Percentiles rank a stretch among this genome's conserved stretches.
Conservation (phyloP, 2,797 vertebrate species). For the Adrianichthys oophorus region DNA sequence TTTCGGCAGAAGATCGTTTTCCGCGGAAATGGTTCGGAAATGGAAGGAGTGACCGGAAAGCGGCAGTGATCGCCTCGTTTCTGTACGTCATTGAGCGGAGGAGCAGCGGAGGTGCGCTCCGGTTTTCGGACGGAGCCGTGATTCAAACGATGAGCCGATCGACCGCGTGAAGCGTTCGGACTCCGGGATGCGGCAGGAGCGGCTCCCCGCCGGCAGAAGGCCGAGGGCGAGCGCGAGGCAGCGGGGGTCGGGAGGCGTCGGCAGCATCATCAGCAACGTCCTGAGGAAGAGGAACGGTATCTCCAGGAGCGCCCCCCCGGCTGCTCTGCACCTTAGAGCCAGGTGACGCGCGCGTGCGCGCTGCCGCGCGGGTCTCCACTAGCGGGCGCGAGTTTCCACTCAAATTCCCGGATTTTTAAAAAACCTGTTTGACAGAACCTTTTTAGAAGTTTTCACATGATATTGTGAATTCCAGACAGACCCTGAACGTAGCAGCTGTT, state of each 20-base stretch:
- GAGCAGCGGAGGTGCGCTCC: background rate
- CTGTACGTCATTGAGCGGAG: background rate
- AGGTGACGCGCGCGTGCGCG: constrained; percentile 73
- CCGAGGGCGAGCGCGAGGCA: constrained; percentile 80
- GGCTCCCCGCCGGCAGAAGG: constrained; percentile 80
- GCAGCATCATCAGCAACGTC: constrained; percentile 93
- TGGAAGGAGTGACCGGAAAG: too few relatives aligned
- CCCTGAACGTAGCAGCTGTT: too few relatives aligned
- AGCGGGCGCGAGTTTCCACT: too few relatives aligned
- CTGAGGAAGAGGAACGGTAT: constrained; percentile 95
- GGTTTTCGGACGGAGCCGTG: background rate
- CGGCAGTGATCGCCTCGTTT: background rate
- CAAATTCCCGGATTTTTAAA: too few relatives aligned
- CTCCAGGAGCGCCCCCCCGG: constrained; percentile 91
- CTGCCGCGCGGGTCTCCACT: too few relatives aligned
- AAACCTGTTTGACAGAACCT: too few relatives aligned
- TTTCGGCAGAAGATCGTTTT: background rate
- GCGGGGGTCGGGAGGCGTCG: constrained; percentile 83
- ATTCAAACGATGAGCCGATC: constrained; percentile 37
- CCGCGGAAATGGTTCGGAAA: too few relatives aligned
- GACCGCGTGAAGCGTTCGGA: background rate
- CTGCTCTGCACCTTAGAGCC: constrained; percentile 97
- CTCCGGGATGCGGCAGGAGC: constrained; percentile 79
- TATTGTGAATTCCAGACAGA: too few relatives aligned
- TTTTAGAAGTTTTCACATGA: too few relatives aligned